These are phyloP conservation scores for Ctenopoma multispine DNA, from an alignment of 2,797 vertebrate species.

Conservation along the genomic window DNA sequence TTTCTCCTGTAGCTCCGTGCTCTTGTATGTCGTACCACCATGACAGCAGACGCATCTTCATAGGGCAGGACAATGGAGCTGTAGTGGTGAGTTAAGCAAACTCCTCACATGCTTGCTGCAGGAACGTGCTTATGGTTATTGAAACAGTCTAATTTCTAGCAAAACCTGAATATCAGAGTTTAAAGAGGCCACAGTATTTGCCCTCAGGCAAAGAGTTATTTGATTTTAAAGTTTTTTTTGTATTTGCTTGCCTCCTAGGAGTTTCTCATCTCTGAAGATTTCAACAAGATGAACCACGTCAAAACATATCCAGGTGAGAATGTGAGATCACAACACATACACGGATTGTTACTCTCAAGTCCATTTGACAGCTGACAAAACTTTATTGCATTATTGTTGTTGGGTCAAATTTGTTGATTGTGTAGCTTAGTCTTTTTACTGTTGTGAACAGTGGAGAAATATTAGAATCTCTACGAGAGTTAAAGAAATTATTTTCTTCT, in stretches of 20 bases:
- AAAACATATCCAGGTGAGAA: constrained; percentile 96
- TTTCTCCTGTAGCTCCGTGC: constrained; percentile 87
- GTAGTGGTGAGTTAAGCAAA: constrained; percentile 88
- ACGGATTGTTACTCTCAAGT: not conserved
- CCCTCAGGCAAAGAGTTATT: constrained; percentile 22
- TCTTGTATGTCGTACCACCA: constrained; percentile 96
- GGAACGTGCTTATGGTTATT: constrained; percentile 9
- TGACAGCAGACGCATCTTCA: constrained; percentile 95
- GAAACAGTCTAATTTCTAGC: not conserved
- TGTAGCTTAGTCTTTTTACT: not conserved
- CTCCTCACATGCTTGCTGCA: constrained; percentile 7
- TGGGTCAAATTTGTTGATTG: not conserved
- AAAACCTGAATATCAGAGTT: constrained; percentile 20
- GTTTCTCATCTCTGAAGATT: constrained; percentile 98
- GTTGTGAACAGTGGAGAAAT: not conserved
- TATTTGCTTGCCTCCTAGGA: constrained; percentile 83
- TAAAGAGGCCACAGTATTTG: constrained; percentile 23
- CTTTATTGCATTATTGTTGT: too few relatives aligned
- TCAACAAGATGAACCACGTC: constrained; percentile 98
- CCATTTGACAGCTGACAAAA: not conserved
- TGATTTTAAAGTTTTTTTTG: constrained; percentile 16
- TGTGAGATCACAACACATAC: not conserved
- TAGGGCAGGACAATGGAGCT: constrained; percentile 96
- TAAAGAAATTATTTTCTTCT: not conserved
- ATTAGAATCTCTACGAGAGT: too few relatives aligned